phyloP scores from a whole-genome alignment of 1,140 invertebrate species.

The Acromyrmex echinatior region DNA sequence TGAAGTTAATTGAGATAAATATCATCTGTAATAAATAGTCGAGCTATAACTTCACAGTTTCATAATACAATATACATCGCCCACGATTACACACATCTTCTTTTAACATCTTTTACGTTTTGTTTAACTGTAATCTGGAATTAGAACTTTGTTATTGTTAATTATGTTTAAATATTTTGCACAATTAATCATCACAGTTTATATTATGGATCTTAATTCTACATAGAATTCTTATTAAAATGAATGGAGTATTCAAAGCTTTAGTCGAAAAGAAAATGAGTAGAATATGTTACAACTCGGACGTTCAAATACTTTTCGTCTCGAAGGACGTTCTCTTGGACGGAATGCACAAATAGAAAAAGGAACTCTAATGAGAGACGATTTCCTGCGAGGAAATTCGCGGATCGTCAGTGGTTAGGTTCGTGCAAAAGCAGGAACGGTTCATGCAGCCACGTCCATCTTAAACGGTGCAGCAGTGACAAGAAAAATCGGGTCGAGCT shows the following conservation, averaged over 20 bases:
- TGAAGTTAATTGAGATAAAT: neutral
- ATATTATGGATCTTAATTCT: neutral
- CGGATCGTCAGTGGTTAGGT: neutral
- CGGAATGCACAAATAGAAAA: slow-evolving; percentile 27
- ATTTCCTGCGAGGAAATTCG: slow-evolving; percentile 6
- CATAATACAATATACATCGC: neutral
- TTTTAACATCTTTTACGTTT: neutral
- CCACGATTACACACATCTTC: neutral
- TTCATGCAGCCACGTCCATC: slow-evolving; percentile 24
- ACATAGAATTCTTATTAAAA: slow-evolving; percentile 9
- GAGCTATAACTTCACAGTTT: neutral
- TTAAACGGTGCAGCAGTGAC: neutral
- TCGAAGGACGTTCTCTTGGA: neutral
- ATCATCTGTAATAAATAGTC: neutral
- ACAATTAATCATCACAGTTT: neutral
- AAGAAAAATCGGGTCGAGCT: slow-evolving; percentile 30
- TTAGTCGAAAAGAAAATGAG: neutral
- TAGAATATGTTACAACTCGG: slow-evolving; percentile 1
- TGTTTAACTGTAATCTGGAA: neutral
- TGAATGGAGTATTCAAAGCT: neutral
- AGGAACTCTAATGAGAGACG: slow-evolving; percentile 20
- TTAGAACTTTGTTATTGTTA: neutral
- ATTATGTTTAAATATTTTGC: neutral
- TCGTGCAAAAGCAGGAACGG: neutral
- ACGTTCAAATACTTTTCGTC: neutral